A percentile compares a stretch with the other conserved stretches of the same genome.
These are phyloP conservation scores for Pongo pygmaeus DNA, from an alignment of 2,113 vertebrate species.

Conservation along the genomic window DNA sequence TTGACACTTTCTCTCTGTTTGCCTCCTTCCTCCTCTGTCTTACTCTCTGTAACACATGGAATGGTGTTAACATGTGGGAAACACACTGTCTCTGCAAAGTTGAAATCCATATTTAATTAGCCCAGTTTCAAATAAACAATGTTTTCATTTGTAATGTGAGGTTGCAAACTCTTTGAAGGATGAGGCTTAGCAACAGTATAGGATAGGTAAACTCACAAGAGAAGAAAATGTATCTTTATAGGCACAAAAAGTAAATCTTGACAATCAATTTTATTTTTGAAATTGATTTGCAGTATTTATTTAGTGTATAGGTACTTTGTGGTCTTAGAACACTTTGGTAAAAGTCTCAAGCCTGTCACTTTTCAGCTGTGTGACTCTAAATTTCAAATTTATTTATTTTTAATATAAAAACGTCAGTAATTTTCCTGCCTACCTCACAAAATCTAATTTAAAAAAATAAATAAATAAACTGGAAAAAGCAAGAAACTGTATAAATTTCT, in stretches of 20 bases:
- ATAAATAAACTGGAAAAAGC: background rate
- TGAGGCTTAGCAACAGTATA: background rate
- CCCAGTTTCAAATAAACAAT: background rate
- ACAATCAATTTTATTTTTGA: background rate
- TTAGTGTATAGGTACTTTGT: background rate
- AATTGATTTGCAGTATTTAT: background rate
- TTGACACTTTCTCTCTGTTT: background rate
- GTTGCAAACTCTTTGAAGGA: background rate
- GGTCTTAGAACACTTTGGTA: background rate
- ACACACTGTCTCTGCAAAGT: background rate
- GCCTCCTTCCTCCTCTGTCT: background rate
- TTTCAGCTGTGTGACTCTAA: background rate
- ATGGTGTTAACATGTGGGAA: background rate
- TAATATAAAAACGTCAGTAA: background rate
- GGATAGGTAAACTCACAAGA: background rate
- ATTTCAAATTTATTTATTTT: background rate
- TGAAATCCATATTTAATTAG: background rate
- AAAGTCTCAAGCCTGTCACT: background rate
- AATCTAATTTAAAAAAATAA: background rate
- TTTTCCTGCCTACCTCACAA: background rate
- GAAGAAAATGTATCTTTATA: background rate
- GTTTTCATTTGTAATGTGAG: background rate
- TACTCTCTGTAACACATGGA: background rate
- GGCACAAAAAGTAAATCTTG: background rate
- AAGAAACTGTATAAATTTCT: background rate